Percentiles rank a stretch among this genome's conserved stretches.
These are phyloP conservation scores for Rhagoletis pomonella DNA, from an alignment of 1,140 invertebrate species.

Conservation along the genomic window DNA sequence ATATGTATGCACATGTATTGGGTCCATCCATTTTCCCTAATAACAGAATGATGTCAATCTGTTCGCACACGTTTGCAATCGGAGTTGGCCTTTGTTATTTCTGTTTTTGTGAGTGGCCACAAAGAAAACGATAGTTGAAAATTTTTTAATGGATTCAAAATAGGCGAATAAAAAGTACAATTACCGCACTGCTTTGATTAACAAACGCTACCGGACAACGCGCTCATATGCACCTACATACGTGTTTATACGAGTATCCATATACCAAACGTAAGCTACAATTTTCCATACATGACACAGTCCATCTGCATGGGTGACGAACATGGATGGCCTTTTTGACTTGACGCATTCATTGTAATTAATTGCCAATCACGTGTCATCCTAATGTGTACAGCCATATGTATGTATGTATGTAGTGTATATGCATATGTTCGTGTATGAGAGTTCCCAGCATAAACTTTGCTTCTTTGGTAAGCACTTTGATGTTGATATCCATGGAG, in stretches of 20 bases:
- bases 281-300: background rate
- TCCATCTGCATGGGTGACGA: background rate
- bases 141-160: background rate
- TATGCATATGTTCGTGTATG: no score
- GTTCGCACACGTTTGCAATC: background rate
- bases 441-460: no score
- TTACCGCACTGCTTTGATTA: background rate
- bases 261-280: background rate
- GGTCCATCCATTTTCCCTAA: background rate
- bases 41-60: background rate
- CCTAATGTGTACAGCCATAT: background rate
- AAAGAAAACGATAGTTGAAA: background rate
- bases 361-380: background rate
- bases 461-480: no score
- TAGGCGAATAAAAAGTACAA: background rate
- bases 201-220: background rate
- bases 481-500: no score
- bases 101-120: background rate
- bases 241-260: background rate
- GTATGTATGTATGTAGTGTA: no score
- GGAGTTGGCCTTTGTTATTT: background rate
- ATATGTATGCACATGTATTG: no score
- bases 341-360: background rate
- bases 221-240: background rate
- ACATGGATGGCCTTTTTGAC: background rate